Evolutionary conservation across 2,113 vertebrate genomes (phyloP).

Genomic region (Numenius arquata): DNA sequence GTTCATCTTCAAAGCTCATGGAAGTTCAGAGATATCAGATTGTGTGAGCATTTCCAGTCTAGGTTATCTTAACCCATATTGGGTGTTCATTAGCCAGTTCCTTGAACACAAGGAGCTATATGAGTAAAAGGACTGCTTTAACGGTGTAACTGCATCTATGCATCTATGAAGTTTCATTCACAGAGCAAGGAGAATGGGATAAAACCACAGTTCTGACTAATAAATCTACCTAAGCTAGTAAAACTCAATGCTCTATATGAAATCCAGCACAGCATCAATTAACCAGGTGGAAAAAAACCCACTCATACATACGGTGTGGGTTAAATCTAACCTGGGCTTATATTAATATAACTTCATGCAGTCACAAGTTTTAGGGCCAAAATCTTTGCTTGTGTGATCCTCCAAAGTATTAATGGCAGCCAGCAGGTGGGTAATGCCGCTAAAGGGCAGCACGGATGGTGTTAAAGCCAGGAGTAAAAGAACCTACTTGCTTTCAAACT

Average conservation of each 20-base stretch:
- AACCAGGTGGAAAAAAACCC: not conserved
- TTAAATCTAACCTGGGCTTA: not conserved
- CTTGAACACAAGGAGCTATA: not conserved
- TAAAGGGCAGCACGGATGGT: not conserved
- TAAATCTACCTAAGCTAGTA: not conserved
- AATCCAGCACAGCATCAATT: not conserved
- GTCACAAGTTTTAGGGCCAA: not conserved
- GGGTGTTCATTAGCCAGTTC: not conserved
- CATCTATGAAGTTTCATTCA: not conserved
- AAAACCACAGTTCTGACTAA: not conserved
- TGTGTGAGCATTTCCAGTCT: not conserved
- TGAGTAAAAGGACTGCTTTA: not conserved
- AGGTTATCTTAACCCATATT: not conserved
- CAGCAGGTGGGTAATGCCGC: not conserved
- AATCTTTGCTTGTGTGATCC: not conserved
- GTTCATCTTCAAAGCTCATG: not conserved
- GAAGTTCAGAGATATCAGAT: not conserved
- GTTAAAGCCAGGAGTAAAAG: not conserved
- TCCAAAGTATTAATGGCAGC: not conserved
- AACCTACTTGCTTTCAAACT: not conserved
- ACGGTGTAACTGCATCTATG: too few relatives aligned
- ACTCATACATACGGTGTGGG: accelerated
- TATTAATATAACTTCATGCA: not conserved
- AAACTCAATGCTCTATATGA: not conserved
- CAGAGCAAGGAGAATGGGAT: not conserved